Evolutionary conservation across 2,113 vertebrate genomes (phyloP).

Genomic region (Anolis carolinensis): DNA sequence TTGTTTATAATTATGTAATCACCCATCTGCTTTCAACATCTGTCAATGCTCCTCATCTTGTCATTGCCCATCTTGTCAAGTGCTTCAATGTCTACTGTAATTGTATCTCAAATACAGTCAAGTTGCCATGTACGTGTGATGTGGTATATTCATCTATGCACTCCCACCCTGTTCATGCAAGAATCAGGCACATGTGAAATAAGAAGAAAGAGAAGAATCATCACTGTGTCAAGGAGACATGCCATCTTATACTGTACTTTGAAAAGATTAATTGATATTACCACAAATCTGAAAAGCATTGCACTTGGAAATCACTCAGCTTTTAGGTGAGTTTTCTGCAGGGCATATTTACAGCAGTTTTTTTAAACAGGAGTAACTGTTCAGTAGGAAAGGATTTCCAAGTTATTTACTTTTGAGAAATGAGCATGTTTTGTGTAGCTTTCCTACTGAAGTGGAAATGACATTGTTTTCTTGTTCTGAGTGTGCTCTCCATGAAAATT

Average conservation of each 20-base stretch:
- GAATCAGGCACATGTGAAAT: neutral
- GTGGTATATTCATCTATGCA: no score
- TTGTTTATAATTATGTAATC: no score
- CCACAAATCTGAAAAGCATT: neutral
- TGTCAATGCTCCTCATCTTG: no score
- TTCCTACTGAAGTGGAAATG: neutral
- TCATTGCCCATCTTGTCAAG: no score
- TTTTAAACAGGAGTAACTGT: neutral
- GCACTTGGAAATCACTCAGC: neutral
- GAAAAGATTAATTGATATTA: conserved; percentile 13
- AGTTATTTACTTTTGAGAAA: neutral
- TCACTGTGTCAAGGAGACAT: neutral
- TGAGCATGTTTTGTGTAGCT: neutral
- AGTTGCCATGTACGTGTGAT: no score
- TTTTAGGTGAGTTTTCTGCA: neutral
- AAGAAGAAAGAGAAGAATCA: neutral
- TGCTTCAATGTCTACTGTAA: no score
- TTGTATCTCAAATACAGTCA: no score
- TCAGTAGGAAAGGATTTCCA: neutral
- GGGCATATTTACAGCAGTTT: neutral
- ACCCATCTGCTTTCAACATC: no score
- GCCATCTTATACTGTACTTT: neutral
- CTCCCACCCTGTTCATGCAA: no score
- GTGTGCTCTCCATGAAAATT: neutral
- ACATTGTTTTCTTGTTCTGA: neutral